phyloP scores from a whole-genome alignment of 1,140 invertebrate species.

The Copidosoma floridanum region DNA sequence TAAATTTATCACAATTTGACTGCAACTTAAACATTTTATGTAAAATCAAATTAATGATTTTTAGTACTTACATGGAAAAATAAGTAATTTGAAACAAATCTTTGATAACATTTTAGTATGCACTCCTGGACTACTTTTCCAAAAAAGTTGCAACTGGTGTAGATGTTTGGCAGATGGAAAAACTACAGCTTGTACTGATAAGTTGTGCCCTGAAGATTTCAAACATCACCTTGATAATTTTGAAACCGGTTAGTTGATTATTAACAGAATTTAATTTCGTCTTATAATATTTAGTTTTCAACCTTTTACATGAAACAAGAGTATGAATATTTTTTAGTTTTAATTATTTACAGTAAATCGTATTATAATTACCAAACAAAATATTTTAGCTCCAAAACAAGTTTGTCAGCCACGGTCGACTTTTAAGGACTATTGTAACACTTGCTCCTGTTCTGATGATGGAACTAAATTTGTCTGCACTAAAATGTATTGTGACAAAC shows the following conservation, averaged over 20 bases:
- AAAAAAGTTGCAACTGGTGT: background rate
- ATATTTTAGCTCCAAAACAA: background rate
- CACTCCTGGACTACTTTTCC: too few species aligned
- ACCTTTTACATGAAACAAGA: too few species aligned
- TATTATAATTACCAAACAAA: background rate
- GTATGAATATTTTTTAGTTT: background rate
- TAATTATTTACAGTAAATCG: background rate
- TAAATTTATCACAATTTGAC: background rate
- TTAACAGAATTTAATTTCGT: background rate
- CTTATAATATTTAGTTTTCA: background rate
- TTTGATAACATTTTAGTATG: too few species aligned
- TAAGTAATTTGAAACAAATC: too few species aligned
- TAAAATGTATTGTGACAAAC: background rate
- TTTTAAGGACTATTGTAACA: conserved; percentile 12
- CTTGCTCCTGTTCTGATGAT: background rate
- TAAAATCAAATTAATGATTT: too few species aligned
- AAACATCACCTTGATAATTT: background rate
- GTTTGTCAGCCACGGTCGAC: background rate
- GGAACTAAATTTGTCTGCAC: background rate
- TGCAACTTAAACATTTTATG: background rate
- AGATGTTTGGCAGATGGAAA: background rate
- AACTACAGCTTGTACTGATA: background rate
- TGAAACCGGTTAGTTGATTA: background rate
- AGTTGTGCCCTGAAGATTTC: background rate
- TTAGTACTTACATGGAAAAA: too few species aligned